Evolutionary conservation across 2,797 vertebrate genomes (phyloP), one percentile per base, ranked within the genome.

Genomic region (Meda fulgida): DNA sequence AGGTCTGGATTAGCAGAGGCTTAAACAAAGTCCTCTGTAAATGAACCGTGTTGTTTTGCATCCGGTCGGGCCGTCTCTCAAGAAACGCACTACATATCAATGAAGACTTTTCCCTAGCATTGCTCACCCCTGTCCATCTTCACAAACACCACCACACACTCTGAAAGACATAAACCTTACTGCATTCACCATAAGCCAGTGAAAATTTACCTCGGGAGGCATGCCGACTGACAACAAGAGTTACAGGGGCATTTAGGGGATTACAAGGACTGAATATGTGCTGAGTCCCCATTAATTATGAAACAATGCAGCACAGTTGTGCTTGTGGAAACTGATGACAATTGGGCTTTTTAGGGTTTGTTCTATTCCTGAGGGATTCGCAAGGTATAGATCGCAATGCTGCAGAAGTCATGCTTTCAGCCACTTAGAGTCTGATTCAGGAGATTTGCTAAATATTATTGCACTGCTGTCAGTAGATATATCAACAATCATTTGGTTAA

Each of bases 251-350:
- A 4, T 77, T 85, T 43, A 71, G 65, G 67, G 48, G 75, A 86
- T 84, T 81, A 83, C 72, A 66, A 81, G 38, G 72, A 75, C 29
- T 51, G 46, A 76, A 46, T 76, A 76, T 70, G 88, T 84, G 86
- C 85, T 58, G 84, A 92, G 87, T 84, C 73, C 82, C 71, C 84
- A 88, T 90, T 93, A 91, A 92, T 91, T 90, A 88, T 85, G 84
- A 91, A 92, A 86, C 73, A 90, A 88, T 48, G 55, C 88, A 88
- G 78, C 86, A 88, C 88, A 40, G 55, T 65, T 38, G 43, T 31
- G 77, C 81, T 84, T 58, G 84, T 66, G 67, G 40, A 88, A 91
- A 92, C 88, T 67, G 86, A 92, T 92, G 91, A 92, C 88, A 76
- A 70, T 75, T 67, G 82, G 55, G 82, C 43, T 88, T 84, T 80